Evolutionary conservation across 2,113 vertebrate genomes (phyloP).

Genomic region (Petromus typicus): DNA sequence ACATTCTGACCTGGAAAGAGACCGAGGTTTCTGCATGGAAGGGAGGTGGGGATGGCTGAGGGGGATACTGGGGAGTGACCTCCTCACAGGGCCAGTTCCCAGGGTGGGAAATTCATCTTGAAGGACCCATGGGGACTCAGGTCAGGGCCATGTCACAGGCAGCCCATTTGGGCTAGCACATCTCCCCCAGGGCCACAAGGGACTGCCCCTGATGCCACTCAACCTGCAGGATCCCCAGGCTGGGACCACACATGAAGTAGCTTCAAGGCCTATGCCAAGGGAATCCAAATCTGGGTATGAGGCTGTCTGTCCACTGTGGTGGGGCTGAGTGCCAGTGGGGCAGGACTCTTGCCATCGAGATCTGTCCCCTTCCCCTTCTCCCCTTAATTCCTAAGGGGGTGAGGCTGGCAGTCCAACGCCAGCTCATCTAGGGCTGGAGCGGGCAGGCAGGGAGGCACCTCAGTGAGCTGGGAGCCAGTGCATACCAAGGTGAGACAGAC

Average conservation of each 20-base stretch:
- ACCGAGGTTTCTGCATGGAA: background rate
- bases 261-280: background rate
- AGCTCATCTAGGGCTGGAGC: background rate
- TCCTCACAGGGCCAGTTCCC: too few relatives aligned
- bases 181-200: background rate
- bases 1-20: background rate
- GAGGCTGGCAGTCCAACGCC: background rate
- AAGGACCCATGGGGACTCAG: background rate
- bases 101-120: background rate
- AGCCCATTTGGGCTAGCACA: background rate
- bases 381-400: background rate
- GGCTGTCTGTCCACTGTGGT: fast-evolving
- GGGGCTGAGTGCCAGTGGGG: too few relatives aligned
- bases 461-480: background rate
- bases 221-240: background rate
- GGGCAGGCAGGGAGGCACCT: background rate
- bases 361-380: background rate
- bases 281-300: fast-evolving
- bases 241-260: background rate
- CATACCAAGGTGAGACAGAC: too few relatives aligned
- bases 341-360: background rate
- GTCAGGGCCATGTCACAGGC: background rate
- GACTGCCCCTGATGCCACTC: background rate
- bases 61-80: background rate
- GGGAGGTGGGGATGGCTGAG: background rate